A percentile compares a stretch with the other conserved stretches of the same genome.
These are phyloP conservation scores for Ochropleura leucogaster DNA, from an alignment of 2,888 invertebrate species.

Conservation along the genomic window DNA sequence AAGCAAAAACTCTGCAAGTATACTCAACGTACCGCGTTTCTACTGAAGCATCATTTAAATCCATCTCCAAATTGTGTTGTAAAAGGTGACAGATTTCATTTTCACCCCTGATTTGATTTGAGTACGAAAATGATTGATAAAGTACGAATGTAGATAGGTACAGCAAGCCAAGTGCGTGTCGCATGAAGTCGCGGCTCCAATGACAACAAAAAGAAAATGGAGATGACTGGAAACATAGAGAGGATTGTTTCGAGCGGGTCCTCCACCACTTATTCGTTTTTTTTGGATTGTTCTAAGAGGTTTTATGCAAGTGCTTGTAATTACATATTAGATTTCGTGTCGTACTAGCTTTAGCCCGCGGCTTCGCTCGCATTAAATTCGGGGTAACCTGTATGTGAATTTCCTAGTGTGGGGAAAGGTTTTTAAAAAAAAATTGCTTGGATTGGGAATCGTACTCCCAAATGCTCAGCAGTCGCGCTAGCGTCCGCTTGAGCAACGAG, in stretches of 20 bases:
- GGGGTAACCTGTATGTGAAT: no score
- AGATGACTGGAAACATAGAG: conserved; percentile 62
- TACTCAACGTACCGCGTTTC: neutral
- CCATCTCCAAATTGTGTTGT: conserved; percentile 58
- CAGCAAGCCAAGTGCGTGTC: conserved; percentile 62
- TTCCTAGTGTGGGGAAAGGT: no score
- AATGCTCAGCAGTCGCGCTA: no score
- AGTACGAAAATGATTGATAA: conserved; percentile 80
- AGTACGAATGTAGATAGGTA: conserved; percentile 58
- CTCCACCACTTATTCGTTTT: neutral
- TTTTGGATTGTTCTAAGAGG: no score
- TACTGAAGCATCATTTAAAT: conserved; percentile 42
- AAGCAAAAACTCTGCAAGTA: no score
- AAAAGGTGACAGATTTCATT: conserved; percentile 75
- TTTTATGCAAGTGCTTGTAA: no score
- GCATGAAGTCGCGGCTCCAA: conserved; percentile 60
- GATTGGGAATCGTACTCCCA: no score
- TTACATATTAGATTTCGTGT: no score
- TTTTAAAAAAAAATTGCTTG: no score
- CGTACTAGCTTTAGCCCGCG: no score
- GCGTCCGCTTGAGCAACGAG: no score
- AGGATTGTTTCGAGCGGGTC: conserved; percentile 1
- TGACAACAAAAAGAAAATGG: conserved; percentile 63
- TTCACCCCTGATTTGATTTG: conserved; percentile 82
- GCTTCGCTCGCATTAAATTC: no score